Base-by-base conservation (phyloP, 2,888 invertebrate genomes). In the Latrodectus elegans region DNA sequence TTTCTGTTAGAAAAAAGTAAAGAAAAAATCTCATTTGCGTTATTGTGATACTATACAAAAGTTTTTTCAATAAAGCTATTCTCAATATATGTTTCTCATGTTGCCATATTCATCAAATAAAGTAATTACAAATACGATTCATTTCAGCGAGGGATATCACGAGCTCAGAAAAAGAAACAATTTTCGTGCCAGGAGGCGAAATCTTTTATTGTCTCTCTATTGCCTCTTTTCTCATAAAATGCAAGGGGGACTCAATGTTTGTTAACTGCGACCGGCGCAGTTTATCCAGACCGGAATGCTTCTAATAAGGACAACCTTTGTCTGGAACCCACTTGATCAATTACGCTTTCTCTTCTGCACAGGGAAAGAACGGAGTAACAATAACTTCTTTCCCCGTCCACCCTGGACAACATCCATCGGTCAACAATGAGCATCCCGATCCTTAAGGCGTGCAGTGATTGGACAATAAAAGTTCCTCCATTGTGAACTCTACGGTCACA, bases 251-350 rank as follows among this genome's bases (percentile, higher is more conserved):
- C 67, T 77, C 77, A 71, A 72, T 84, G 84, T 77, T 84, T 84
- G 84, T 84, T 84, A 84, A 84, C 84, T 77, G 83, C 76, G 64
- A 55, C 83, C 70, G 51, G 60, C 65, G 79, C 79, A 85, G 79
- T 85, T 84, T 84, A 84, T 77, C 76, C 77, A 84, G 76, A 64
- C 72, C 55, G 67, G 78, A 84, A 78, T 78, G 84, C 74, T 72
- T 74, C 78, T 84, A 84, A 84, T 84, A 84, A 84, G 84, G 84
- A 65, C 22, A 60, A 73, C 84, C 78, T 84, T 84, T 84, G 84
- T 84, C 55, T 67, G 67, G 77, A 65, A 71, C 70, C 70, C 72
- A 72, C 77, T 65, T 84, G 78, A 84, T 84, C 84, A 78, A 84
- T 84, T 84, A 74, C 84, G 84, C 72, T 72, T 72, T 82, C 60